Percentiles rank a stretch among this genome's conserved stretches.
Conservation (phyloP, 1,140 invertebrate genomes). For the Bombus superbus region DNA sequence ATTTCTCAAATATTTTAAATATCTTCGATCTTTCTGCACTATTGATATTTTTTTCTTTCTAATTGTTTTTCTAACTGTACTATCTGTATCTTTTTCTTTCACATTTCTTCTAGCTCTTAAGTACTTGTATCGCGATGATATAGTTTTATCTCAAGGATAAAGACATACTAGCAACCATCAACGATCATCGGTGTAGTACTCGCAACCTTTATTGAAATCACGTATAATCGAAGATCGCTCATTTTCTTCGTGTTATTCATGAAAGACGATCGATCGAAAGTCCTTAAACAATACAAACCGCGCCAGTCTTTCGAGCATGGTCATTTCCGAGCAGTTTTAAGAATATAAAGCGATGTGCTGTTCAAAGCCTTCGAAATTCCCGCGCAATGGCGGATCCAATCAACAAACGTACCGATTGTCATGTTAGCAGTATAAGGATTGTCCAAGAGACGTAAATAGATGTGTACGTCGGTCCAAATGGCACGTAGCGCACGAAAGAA, state of each 20-base stretch:
- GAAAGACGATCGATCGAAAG: not conserved
- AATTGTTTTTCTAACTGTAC: no score
- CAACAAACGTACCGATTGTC: conserved; percentile 10
- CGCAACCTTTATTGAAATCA: not conserved
- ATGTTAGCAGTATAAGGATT: conserved; percentile 34
- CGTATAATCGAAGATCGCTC: not conserved
- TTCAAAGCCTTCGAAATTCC: not conserved
- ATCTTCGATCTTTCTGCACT: not conserved
- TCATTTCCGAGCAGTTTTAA: conserved; percentile 11
- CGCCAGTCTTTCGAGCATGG: conserved; percentile 39
- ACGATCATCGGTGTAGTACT: conserved; percentile 9
- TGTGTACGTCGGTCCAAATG: conserved; percentile 22
- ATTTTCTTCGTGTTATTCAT: not conserved
- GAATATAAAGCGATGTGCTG: not conserved
- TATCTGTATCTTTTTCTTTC: not conserved
- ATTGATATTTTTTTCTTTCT: no score
- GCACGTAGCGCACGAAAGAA: conserved; percentile 36
- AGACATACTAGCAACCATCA: not conserved
- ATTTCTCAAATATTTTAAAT: not conserved
- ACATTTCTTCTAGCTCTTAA: not conserved
- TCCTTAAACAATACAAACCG: not conserved
- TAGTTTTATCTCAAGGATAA: not conserved
- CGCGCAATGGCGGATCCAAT: not conserved
- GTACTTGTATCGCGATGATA: not conserved
- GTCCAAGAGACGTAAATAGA: conserved; percentile 19